These are phyloP conservation scores for Nesogale talazaci DNA, from an alignment of 2,113 vertebrate genomes.

Conservation along the genomic window DNA sequence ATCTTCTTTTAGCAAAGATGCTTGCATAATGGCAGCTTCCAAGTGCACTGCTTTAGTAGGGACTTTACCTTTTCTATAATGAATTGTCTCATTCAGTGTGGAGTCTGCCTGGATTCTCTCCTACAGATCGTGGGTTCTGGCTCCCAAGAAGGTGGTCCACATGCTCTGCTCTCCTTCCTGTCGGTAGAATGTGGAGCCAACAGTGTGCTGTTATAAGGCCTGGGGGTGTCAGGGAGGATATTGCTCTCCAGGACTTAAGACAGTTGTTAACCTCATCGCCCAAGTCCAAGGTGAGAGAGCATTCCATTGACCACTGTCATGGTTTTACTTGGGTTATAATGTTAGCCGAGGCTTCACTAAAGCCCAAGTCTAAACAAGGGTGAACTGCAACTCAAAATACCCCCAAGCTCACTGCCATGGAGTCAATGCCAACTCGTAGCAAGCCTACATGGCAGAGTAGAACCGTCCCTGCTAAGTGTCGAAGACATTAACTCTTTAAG, in stretches of 20 bases:
- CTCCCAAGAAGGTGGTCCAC: neutral
- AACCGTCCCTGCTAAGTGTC: too few relatives aligned
- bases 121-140: rapidly evolving
- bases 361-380: rapidly evolving
- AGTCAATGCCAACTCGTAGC: too few relatives aligned
- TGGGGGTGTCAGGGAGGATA: neutral
- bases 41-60: neutral
- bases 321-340: neutral
- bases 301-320: rapidly evolving
- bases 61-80: neutral
- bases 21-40: neutral
- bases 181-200: neutral
- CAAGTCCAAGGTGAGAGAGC: neutral
- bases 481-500: too few relatives aligned
- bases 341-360: rapidly evolving
- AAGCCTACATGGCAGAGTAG: too few relatives aligned
- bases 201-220: neutral
- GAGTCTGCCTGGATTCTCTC: rapidly evolving
- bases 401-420: too few relatives aligned
- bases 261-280: neutral
- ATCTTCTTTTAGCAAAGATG: neutral
- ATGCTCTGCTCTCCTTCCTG: neutral
- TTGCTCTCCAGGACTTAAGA: neutral
- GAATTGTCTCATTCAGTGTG: neutral
- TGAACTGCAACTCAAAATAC: neutral